Base-by-base conservation (phyloP, 2,888 invertebrate species). In the Cantharis nigra region DNA sequence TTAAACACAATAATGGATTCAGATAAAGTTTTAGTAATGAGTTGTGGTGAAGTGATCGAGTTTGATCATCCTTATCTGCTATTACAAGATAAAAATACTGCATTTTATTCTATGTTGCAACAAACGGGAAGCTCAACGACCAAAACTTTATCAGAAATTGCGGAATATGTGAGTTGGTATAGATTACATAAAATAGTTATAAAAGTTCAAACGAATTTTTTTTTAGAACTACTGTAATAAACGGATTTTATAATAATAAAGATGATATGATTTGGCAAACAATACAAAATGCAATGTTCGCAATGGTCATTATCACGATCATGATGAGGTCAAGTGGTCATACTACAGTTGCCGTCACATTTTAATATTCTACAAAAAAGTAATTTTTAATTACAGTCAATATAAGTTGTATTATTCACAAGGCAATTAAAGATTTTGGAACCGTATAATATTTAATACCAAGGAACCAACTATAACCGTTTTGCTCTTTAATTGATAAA, bases 1-100 rank as follows among this genome's bases (percentile, higher is more conserved):
- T 90, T 97, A 11, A 93, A 96, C 84, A 97, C 96, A 0, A 94
- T 97, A 72, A 96, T 97, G 94, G 96, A 97, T 88, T 95, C 94
- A 0, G 95, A 96, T 89, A 92, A 93, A 88, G 93, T 96, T 75
- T 86, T 96, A 81, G 96, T 96, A n/a, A 93, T 97, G 92, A 94
- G 95, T 85, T 93, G 93, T 63, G 97, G 97, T 0, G 92, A 71
- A 64, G 91, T 94, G 84, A 91, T 92, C 10, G 97, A 98, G 87
- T 92, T 94, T 67, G 96, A 94, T 9, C 93, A 94, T 83, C 97
- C 98, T 0, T 92, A 92, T 85, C 90, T 91, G 81, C 86, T 95
- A 70, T 85, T 95, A 65, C 90, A 92, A 70, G 90, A 91, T 81
- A 87, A 89, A 81, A 89, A 89, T 2, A 92, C 94, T 0, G 90